Evolutionary conservation across 2,113 vertebrate species (phyloP).

Genomic region (Charadrius vociferus): DNA sequence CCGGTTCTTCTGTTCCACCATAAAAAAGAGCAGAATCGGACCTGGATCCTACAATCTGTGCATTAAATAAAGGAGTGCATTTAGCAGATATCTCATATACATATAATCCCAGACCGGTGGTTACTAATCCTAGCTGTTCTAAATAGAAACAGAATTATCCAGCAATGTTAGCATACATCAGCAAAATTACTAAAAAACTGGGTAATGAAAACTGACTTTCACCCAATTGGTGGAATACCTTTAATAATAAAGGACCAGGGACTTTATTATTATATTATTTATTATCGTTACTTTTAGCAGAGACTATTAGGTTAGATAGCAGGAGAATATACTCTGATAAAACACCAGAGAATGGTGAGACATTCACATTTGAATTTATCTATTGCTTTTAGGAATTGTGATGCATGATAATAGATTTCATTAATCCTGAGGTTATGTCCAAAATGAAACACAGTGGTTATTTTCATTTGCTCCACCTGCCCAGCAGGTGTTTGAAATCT

Average conservation of each 20-base stretch:
- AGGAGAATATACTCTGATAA: background rate
- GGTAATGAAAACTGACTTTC: background rate
- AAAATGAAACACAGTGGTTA: background rate
- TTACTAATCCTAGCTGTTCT: background rate
- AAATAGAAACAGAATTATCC: background rate
- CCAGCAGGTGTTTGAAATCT: constrained; percentile 37
- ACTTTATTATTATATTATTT: background rate
- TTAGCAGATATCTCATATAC: background rate
- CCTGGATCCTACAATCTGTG: background rate
- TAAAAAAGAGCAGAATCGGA: background rate
- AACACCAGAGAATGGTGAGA: background rate
- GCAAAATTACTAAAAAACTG: background rate
- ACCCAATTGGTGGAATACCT: background rate
- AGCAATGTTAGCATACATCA: background rate
- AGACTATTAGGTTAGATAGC: background rate
- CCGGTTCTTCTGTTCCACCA: background rate
- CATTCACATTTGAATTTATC: background rate
- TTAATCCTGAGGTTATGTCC: background rate
- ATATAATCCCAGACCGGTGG: background rate
- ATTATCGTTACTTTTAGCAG: background rate
- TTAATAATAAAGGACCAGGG: background rate
- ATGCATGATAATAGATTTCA: background rate
- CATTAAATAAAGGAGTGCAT: background rate
- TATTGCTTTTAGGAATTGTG: background rate
- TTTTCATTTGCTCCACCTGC: background rate